Base-by-base conservation (phyloP, 2,888 invertebrate genomes). In the Drosophila fungiperda region DNA sequence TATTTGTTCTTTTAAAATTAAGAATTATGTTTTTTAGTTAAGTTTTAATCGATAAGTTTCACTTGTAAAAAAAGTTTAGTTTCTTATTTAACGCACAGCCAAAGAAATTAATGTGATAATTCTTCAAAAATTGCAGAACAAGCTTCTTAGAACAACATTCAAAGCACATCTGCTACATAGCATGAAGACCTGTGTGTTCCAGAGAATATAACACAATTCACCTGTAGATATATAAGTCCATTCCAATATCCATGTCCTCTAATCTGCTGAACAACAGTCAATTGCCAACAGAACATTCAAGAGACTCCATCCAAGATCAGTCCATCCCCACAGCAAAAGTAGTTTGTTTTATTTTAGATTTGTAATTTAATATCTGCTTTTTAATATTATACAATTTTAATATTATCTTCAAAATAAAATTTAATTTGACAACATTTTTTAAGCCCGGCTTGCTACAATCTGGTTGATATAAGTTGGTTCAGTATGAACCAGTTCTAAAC, bases 331-430 rank as follows among this genome's bases (percentile, higher is more conserved):
- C 17, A 38, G 2, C 17, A 3, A 9, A 38, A 38, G 8, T 3
- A 20, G 20, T 12, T 11, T 3, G 20, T 42, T 42, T 11, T n/a
- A n/a, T n/a, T n/a, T n/a, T n/a, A n/a, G n/a, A n/a, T 20, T 12
- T 12, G 7, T 20, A 20, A 20, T 12, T 7, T 7, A 45, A 12
- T 45, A 7, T 12, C 6, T 7, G 3, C 3, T 0, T 20, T 20
- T 42, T 3, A 7, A 12, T 11, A 2, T 20, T 6, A 20, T 11
- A 3, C 11, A 1, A 7, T 12, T 42, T 1, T 5, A 42, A 6
- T 3, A 7, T 0, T n/a, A 42, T 0, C 6, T n/a, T 17, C 0
- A 7, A 8, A 7, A 17, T 17, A 17, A 38, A 17, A 8, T 17
- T 1, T 1, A 17, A 17, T 17, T 38, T 38, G 0, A 38, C 38